A percentile compares a stretch with the other conserved stretches of the same genome.
phyloP scores from a whole-genome alignment of 2,113 vertebrate genomes.

The Sylvia atricapilla region DNA sequence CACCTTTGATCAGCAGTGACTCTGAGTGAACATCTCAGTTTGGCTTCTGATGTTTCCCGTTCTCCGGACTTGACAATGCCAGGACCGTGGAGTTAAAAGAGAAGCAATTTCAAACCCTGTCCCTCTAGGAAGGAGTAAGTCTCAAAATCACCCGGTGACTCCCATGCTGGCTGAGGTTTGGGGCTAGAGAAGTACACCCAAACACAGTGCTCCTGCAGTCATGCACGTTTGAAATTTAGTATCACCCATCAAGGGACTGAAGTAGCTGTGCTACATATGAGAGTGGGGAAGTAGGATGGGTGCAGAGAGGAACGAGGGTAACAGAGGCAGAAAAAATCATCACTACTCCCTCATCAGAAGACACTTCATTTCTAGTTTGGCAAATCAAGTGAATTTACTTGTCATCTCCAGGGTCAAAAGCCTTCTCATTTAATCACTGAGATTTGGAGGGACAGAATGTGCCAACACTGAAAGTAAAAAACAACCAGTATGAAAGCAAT shows the following conservation, averaged over 20 bases:
- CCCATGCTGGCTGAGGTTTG: neutral
- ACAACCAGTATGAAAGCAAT: neutral
- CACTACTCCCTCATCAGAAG: neutral
- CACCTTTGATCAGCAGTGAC: neutral
- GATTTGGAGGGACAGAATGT: constrained; percentile 22
- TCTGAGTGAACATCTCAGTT: neutral
- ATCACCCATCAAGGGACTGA: neutral
- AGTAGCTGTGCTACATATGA: rapidly evolving
- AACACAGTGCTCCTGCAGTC: neutral
- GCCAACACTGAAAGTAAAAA: constrained; percentile 14
- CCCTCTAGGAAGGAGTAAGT: neutral
- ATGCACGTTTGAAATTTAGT: neutral
- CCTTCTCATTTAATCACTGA: neutral
- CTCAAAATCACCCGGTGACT: neutral
- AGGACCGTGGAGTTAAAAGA: neutral
- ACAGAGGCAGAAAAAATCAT: neutral
- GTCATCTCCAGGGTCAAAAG: constrained; percentile 24
- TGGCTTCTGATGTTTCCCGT: neutral
- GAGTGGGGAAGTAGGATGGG: neutral
- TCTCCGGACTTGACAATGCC: neutral
- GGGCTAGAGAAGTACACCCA: neutral
- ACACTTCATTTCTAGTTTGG: constrained; percentile 43
- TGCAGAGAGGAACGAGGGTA: neutral
- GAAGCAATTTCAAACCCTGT: neutral
- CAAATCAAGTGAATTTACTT: constrained; percentile 27